phyloP scores from a whole-genome alignment of 2,888 invertebrate genomes.

The Allophyes oxyacanthae region DNA sequence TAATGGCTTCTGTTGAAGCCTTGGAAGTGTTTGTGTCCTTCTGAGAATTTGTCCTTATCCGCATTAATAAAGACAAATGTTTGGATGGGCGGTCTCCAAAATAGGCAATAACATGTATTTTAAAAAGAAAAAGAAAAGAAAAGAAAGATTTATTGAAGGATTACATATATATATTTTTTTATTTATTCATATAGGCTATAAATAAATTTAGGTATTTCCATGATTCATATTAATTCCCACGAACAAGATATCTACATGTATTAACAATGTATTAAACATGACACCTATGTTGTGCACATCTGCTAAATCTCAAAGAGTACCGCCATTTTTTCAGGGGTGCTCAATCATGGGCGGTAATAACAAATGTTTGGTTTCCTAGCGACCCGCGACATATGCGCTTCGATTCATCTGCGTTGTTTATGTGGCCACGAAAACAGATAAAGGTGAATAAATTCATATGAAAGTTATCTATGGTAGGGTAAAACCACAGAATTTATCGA shows the following conservation, averaged over 20 bases:
- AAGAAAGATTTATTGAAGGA: no score
- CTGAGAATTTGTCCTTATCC: conserved; percentile 40
- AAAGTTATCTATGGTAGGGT: no score
- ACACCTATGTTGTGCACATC: conserved; percentile 35
- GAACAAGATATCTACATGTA: conserved; percentile 20
- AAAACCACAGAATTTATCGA: no score
- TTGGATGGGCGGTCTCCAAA: no score
- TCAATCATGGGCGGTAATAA: conserved; percentile 38
- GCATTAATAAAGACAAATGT: conserved; percentile 22
- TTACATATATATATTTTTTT: no score
- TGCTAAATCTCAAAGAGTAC: conserved; percentile 37
- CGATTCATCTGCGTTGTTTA: conserved; percentile 32
- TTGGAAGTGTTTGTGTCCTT: conserved; percentile 2
- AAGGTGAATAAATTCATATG: no score
- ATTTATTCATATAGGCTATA: no score
- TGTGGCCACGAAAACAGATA: conserved; percentile 25
- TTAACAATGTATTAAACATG: conserved; percentile 18
- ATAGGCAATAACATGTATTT: no score
- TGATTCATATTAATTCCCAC: conserved; percentile 31
- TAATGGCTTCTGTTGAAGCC: conserved; percentile 5
- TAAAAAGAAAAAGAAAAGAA: no score
- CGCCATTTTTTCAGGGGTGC: conserved; percentile 45
- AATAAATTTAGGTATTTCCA: no score
- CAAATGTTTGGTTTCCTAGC: conserved; percentile 42
- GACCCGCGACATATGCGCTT: conserved; percentile 41